Percentiles rank a stretch among this genome's conserved stretches.
Conservation (phyloP, 2,797 vertebrate species). For the Meda fulgida region DNA sequence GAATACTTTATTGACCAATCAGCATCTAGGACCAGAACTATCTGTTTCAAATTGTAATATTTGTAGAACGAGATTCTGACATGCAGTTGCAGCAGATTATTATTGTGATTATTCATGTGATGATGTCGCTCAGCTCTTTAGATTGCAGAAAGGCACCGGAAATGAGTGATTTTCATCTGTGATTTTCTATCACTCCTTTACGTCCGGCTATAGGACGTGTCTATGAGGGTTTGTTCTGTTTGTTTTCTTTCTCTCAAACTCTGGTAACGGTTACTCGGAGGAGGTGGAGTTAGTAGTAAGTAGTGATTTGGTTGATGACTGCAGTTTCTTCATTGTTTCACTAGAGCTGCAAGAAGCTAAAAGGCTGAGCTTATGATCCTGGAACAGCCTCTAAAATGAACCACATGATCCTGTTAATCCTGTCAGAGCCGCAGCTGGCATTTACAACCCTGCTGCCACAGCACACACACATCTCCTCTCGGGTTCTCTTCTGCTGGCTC, state of each 20-base stretch:
- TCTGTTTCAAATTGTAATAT: not conserved
- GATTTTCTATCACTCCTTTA: conserved; percentile 32
- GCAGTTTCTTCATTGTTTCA: too few species aligned
- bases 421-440: conserved; percentile 59
- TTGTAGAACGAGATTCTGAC: not conserved
- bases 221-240: too few species aligned
- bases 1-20: not conserved
- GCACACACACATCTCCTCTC: conserved; percentile 1
- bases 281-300: too few species aligned
- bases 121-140: not conserved
- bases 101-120: not conserved
- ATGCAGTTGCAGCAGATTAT: not conserved
- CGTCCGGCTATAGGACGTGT: too few species aligned
- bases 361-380: conserved; percentile 32
- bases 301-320: too few species aligned
- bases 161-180: conserved; percentile 21
- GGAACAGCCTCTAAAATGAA: conserved; percentile 34
- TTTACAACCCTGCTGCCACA: conserved; percentile 65
- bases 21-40: not conserved
- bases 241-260: too few species aligned
- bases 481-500: not conserved
- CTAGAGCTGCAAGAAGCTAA: not conserved
- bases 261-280: too few species aligned
- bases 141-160: not conserved
- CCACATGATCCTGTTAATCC: conserved; percentile 52